These are phyloP conservation scores for Aegithalos caudatus DNA, from an alignment of 2,113 vertebrate species.

Conservation along the genomic window DNA sequence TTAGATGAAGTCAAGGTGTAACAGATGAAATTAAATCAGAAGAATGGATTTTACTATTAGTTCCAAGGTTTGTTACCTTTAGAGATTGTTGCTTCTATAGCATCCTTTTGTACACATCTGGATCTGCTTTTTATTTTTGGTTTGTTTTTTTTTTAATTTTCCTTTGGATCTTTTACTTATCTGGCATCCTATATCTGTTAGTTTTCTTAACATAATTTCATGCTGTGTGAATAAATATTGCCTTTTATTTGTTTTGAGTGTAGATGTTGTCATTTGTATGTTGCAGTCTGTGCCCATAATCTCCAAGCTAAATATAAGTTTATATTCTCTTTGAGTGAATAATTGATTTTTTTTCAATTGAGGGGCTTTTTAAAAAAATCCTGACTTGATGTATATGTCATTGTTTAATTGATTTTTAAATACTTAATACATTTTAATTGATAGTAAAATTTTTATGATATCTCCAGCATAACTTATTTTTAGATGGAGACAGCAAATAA, in stretches of 20 bases:
- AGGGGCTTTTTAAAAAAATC: neutral
- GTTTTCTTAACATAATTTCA: neutral
- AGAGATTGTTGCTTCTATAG: neutral
- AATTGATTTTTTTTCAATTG: neutral
- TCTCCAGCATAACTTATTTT: neutral
- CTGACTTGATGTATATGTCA: neutral
- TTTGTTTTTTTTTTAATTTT: neutral
- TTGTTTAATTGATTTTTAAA: neutral
- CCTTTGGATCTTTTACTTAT: neutral
- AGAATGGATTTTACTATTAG: neutral
- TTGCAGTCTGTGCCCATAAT: conserved; percentile 10
- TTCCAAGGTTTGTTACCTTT: neutral
- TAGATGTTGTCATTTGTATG: conserved; percentile 30
- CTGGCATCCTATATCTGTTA: neutral
- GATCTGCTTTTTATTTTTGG: neutral
- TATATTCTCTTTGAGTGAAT: neutral
- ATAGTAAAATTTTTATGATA: neutral
- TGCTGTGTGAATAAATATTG: neutral
- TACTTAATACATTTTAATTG: neutral
- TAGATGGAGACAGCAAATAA: neutral
- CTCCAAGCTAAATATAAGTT: neutral
- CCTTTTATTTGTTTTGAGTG: conserved; percentile 33
- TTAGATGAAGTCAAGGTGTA: neutral
- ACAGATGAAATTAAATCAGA: neutral
- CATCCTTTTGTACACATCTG: neutral